Percentiles rank a stretch among this genome's conserved stretches.
Evolutionary conservation across 2,888 invertebrate genomes (phyloP).

Genomic region (Nasonovia ribisnigri): DNA sequence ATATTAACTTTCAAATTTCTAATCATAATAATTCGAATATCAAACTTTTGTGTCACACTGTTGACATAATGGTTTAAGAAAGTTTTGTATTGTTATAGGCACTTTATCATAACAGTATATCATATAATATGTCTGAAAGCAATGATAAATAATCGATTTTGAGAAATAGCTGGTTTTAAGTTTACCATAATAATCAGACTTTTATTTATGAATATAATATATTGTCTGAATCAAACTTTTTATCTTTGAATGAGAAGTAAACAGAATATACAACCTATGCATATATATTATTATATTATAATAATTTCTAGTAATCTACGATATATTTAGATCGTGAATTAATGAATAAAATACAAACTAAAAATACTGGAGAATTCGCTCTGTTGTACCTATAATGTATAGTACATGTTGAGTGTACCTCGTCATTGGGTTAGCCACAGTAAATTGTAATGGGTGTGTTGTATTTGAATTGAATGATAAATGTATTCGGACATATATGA

Average conservation of each 20-base stretch:
- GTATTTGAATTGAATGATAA: not conserved
- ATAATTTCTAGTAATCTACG: not conserved
- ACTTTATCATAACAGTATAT: not conserved
- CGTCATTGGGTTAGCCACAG: not conserved
- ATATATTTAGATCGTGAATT: not conserved
- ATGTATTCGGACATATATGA: not conserved
- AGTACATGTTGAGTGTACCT: not conserved
- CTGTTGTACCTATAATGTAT: not conserved
- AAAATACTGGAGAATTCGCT: not conserved
- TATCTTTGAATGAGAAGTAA: not conserved
- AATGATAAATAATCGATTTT: not conserved
- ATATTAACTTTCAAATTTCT: not conserved
- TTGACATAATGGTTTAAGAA: too few species aligned
- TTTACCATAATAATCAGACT: not conserved
- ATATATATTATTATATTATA: not conserved
- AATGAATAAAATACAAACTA: not conserved
- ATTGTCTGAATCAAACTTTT: not conserved
- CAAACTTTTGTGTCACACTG: not conserved
- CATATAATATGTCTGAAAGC: not conserved
- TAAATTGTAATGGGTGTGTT: not conserved
- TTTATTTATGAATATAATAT: not conserved
- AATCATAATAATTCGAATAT: not conserved
- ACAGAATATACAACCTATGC: too few species aligned
- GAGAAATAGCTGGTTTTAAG: not conserved
- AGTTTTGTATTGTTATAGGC: not conserved